Evolutionary conservation across 2,113 vertebrate genomes (phyloP).

Genomic region (Boulengerochromis microlepis): DNA sequence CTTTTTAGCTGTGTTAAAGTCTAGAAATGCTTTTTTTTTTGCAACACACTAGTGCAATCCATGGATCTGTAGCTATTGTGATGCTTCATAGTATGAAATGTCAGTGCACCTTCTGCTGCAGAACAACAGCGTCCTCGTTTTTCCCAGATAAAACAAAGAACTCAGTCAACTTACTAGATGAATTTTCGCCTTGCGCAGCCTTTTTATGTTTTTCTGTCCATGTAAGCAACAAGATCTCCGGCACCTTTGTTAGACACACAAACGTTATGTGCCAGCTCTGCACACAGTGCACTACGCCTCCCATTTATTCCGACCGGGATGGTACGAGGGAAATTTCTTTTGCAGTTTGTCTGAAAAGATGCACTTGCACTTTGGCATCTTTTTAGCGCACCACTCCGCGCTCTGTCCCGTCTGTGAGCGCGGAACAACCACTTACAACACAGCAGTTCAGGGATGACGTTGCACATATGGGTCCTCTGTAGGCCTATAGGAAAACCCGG

Average conservation of each 20-base stretch:
- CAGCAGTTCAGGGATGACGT: not conserved
- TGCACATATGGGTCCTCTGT: rapidly evolving
- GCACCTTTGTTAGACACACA: not conserved
- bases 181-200: rapidly evolving
- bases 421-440: not conserved
- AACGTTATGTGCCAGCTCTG: not conserved
- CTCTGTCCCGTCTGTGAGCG: not conserved
- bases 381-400: rapidly evolving
- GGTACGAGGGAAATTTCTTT: not conserved
- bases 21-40: too few species aligned
- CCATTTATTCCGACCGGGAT: not conserved
- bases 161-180: not conserved
- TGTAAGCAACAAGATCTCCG: rapidly evolving
- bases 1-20: not conserved
- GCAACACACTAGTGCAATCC: not conserved
- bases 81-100: not conserved
- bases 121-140: not conserved
- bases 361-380: rapidly evolving
- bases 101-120: not conserved
- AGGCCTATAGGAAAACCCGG: rapidly evolving
- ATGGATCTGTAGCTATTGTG: not conserved
- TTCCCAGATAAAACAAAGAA: rapidly evolving
- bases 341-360: not conserved
- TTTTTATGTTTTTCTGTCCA: not conserved
- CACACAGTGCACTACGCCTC: not conserved